Evolutionary conservation across 37 sponge, comb jelly and placozoan species (phyloP), one percentile per base, ranked within the genome.

Genomic region (Mnemiopsis leidyi): DNA sequence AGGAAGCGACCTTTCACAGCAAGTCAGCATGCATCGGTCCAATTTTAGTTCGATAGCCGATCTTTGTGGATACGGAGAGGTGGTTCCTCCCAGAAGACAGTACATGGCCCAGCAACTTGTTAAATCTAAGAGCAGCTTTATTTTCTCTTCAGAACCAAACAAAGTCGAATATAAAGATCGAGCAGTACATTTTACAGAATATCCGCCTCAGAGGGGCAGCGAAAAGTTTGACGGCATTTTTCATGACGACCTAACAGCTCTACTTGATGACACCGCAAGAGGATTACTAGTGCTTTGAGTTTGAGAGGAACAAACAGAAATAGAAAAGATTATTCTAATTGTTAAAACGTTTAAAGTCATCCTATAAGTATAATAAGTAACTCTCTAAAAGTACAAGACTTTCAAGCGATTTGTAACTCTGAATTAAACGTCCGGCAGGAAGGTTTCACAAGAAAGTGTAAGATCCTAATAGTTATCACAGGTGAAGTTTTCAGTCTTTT

Each of bases 191-290:
- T 71, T 71, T 71, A 23, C 75, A 71, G 75, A 71, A 25, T 71
- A 71, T 25, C 75, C 75, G 20, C 75, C 75, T 5, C 75, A 71
- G 75, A 13, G 75, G 20, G 75, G 75, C 75, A 71, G 75, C 20
- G 30, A 23, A 2, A 71, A 28, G 75, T 71, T 71, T 28, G 30
- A 71, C n/a, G 75, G 75, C 30, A 28, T 71, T n/a, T 71, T 71
- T 71, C 30, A n/a, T 5, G 75, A 71, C 30, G 75, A 71, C n/a
- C 5, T 71, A 23, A n/a, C 25, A 7, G 75, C 75, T 3, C n/a
- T 71, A 28, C 30, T 71, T 23, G 75, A 71, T 18, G 75, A 71
- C 20, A 71, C 30, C 3, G 75, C 75, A 7, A n/a, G 75, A 25
- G 75, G 75, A 7, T 28, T 71, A 5, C 25, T 71, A 7, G 30